Evolutionary conservation across 2,113 vertebrate genomes (phyloP).

Genomic region (Plecotus auritus): DNA sequence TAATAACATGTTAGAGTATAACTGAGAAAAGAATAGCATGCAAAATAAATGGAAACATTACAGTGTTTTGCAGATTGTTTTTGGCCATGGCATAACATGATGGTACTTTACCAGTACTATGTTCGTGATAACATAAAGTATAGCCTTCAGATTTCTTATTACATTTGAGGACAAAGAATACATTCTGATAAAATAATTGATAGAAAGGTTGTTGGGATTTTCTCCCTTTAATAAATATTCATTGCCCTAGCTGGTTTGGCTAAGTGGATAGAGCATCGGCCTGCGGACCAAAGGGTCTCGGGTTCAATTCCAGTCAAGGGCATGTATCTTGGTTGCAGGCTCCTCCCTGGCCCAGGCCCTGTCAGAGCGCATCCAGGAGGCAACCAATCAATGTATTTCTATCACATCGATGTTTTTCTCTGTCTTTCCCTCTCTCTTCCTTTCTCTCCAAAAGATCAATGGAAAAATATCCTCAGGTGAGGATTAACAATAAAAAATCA

Average conservation of each 20-base stretch:
- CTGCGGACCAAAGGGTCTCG: too few relatives aligned
- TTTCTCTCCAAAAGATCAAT: too few relatives aligned
- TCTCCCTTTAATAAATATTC: background rate
- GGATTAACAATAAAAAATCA: too few relatives aligned
- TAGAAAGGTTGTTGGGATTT: background rate
- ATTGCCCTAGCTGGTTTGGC: background rate
- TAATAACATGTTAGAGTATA: background rate
- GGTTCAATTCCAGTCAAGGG: too few relatives aligned
- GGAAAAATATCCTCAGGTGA: too few relatives aligned
- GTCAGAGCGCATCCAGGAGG: too few relatives aligned
- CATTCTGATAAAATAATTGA: background rate
- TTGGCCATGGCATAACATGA: background rate
- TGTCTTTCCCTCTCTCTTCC: too few relatives aligned
- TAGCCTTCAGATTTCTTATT: background rate
- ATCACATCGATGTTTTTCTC: too few relatives aligned
- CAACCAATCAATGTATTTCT: too few relatives aligned
- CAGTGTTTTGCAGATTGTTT: background rate
- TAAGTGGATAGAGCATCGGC: too few relatives aligned
- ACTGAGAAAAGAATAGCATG: background rate
- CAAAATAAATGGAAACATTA: background rate
- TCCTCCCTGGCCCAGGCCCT: too few relatives aligned
- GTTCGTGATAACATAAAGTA: background rate
- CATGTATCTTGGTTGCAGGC: too few relatives aligned
- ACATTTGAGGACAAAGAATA: background rate
- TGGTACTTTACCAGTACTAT: background rate